A percentile compares a stretch with the other conserved stretches of the same genome.
Conservation (phyloP, 2,113 vertebrate species). For the Microcebus murinus region DNA sequence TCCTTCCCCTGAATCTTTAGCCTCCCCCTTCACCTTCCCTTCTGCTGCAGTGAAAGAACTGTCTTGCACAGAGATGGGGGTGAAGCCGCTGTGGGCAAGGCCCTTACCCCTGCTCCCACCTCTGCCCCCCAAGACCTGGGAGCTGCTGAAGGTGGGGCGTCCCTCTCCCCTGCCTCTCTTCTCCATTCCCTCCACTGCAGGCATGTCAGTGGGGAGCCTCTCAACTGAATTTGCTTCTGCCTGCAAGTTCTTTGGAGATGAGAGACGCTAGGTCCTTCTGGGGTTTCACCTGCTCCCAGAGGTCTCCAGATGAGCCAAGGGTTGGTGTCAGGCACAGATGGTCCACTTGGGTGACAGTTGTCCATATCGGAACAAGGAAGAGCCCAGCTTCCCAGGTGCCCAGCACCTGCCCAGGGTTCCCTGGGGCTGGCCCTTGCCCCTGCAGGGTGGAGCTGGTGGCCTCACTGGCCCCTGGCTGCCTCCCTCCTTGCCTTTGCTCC, state of each 20-base stretch:
- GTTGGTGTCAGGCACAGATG: no score
- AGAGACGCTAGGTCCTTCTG: not conserved
- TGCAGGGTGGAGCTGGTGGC: not conserved
- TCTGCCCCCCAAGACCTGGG: not conserved
- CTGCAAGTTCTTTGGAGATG: not conserved
- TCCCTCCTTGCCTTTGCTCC: not conserved
- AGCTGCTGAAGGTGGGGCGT: not conserved
- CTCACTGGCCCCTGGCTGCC: not conserved
- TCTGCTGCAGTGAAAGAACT: not conserved
- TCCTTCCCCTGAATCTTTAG: not conserved
- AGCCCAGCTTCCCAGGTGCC: not conserved
- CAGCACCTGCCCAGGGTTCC: not conserved
- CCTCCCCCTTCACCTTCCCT: accelerated
- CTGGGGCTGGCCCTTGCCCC: not conserved
- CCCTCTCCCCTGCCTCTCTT: not conserved
- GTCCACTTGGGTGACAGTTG: not conserved
- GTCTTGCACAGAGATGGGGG: no score
- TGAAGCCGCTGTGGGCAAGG: no score
- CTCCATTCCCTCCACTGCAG: not conserved
- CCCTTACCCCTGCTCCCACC: not conserved
- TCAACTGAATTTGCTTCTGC: not conserved
- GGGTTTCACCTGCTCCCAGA: not conserved
- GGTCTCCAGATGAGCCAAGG: not conserved
- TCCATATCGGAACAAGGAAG: not conserved
- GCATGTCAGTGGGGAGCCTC: not conserved